Evolutionary conservation across 1,140 invertebrate genomes (phyloP), one percentile per base, ranked within the genome.

Genomic region (Drosophila nikananu): DNA sequence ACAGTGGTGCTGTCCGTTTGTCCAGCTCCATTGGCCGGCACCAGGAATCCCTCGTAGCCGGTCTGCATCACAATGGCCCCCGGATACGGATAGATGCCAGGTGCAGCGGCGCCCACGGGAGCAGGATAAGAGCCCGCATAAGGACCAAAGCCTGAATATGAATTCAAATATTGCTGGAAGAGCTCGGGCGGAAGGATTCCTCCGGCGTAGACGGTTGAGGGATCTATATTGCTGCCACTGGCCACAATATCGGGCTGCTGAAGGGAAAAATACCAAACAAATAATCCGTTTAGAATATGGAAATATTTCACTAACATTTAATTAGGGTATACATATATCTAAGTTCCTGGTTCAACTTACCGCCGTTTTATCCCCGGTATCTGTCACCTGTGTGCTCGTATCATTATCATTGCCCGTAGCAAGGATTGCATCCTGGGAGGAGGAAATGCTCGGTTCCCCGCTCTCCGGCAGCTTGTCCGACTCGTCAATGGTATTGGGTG

Each of bases 1-100:
- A 79, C 64, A 6, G 75, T 77, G 25, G 81, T 80, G 21, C 21
- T 54, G 15, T 73, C 82, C 5, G 76, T 27, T 10, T 58, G 54
- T 10, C 37, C 71, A 27, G 58, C 58, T 4, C 48, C 15, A 60
- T 77, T 66, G 7, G 83, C 23, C 6, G 71, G 91, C 44, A 94
- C 72, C 27, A 93, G 60, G 39, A 89, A 93, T 19, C 92, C 93
- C 61, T 94, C 92, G 66, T 94, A 94, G 19, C 93, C 93, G 3
- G 92, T 86, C 61, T 93, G 92, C 30, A 94, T 80, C 9, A 86
- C 80, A 71, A 92, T 66, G 64, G 91, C 58, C 0, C 86, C 86
- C 1, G 86, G 86, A 23, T 73, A 90, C 6, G 86, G 86, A 76
- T 89, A 89, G 19, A 87, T 67, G n/a, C 84, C 84, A 19, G 83